Evolutionary conservation across 1,140 invertebrate species (phyloP).

Genomic region (Euglossa dilemma): DNA sequence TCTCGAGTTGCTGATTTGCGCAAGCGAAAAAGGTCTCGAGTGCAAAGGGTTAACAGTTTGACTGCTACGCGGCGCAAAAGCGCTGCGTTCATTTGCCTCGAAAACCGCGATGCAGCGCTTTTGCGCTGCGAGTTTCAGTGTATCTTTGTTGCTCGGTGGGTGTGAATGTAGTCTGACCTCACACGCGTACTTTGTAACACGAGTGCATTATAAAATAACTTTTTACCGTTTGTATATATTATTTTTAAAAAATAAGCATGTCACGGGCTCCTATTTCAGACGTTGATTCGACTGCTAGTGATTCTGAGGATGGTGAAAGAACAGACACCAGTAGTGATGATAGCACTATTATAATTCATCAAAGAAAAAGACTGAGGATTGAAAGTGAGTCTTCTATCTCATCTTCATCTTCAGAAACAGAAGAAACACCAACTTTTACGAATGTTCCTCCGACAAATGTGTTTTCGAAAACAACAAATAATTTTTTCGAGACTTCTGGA

Average conservation of each 20-base stretch:
- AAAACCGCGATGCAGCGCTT: no score
- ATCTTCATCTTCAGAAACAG: slow-evolving; percentile 16
- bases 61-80: no score
- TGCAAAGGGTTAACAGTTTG: no score
- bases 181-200: slow-evolving; percentile 9
- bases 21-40: no score
- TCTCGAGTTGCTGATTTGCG: no score
- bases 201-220: slow-evolving; percentile 1
- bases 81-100: no score
- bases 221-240: slow-evolving; percentile 19
- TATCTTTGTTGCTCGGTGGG: no score
- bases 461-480: background rate
- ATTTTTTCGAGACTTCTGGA: no score
- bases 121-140: no score
- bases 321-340: slow-evolving; percentile 14
- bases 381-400: slow-evolving; percentile 13
- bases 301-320: slow-evolving; percentile 20
- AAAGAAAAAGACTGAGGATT: slow-evolving; percentile 13
- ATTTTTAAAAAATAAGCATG: slow-evolving; percentile 35
- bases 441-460: background rate
- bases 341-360: slow-evolving; percentile 16
- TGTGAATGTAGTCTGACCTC: no score
- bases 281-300: slow-evolving; percentile 14
- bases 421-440: slow-evolving; percentile 8
- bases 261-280: slow-evolving; percentile 18